A percentile compares a stretch with the other conserved stretches of the same genome.
Evolutionary conservation across 2,888 invertebrate species (phyloP).

Genomic region (Dascillus cervinus): DNA sequence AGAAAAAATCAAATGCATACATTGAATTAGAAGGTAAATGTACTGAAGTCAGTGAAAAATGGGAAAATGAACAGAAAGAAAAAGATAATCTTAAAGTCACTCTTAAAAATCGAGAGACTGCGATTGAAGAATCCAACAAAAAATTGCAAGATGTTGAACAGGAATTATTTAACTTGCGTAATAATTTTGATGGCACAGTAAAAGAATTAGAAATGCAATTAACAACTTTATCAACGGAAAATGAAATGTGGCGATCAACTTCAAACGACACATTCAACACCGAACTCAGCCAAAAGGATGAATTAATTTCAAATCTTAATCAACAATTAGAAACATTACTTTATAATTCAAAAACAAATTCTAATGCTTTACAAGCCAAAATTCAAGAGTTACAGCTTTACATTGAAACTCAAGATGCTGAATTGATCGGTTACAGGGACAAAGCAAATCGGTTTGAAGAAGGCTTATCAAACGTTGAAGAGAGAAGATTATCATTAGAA

Average conservation of each 20-base stretch:
- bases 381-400: constrained; percentile 66
- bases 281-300: constrained; percentile 18
- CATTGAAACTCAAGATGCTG: constrained; percentile 64
- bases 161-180: constrained; percentile 38
- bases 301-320: constrained; percentile 35
- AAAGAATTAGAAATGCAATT: constrained; percentile 25
- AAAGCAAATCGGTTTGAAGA: constrained; percentile 61
- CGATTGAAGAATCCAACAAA: constrained; percentile 14
- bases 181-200: constrained; percentile 41
- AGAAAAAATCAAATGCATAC: constrained; percentile 61
- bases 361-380: constrained; percentile 54
- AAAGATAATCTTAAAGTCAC: constrained; percentile 18
- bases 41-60: constrained; percentile 29
- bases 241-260: constrained; percentile 19
- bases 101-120: constrained; percentile 25
- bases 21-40: constrained; percentile 56
- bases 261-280: constrained; percentile 14
- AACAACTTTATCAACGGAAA: constrained; percentile 14
- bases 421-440: constrained; percentile 55
- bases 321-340: constrained; percentile 36
- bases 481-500: constrained; percentile 52
- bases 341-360: constrained; percentile 37
- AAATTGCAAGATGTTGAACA: constrained; percentile 19
- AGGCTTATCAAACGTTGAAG: constrained; percentile 53
- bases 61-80: constrained; percentile 27